A percentile compares a stretch with the other conserved stretches of the same genome.
Evolutionary conservation across 2,888 invertebrate species (phyloP).

Genomic region (Hypomecis punctinalis): DNA sequence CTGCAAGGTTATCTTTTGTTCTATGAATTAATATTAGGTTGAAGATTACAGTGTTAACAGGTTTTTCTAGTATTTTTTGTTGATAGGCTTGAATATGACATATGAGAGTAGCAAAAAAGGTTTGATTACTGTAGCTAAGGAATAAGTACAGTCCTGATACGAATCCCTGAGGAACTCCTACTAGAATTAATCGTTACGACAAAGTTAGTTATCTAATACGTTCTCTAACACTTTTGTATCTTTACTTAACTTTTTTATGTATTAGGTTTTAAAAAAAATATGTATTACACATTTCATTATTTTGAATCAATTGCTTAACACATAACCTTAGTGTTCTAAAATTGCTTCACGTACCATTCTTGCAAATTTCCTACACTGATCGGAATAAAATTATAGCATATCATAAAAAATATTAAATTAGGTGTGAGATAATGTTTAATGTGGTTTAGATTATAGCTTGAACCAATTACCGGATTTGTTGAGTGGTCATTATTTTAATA

Average conservation of each 20-base stretch:
- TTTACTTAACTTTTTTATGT: no score
- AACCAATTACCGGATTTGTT: conserved; percentile 32
- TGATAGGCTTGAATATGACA: conserved; percentile 4
- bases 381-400: conserved; percentile 30
- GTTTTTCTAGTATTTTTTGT: conserved; percentile 35
- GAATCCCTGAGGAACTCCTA: conserved; percentile 17
- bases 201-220: no score
- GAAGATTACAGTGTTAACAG: conserved; percentile 45
- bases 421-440: conserved; percentile 35
- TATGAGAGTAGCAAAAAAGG: conserved; percentile 11
- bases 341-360: conserved; percentile 22
- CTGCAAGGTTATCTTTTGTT: conserved; percentile 59
- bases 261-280: no score
- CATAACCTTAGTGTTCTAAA: conserved; percentile 10
- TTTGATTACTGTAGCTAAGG: not conserved
- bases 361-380: conserved; percentile 19
- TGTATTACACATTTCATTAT: not conserved
- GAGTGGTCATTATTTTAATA: conserved; percentile 41
- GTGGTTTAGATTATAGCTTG: conserved; percentile 37
- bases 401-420: conserved; percentile 29
- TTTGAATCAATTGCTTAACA: conserved; percentile 6
- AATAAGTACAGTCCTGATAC: conserved; percentile 12
- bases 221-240: no score
- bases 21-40: conserved; percentile 47
- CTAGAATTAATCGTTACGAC: not conserved